phyloP scores from a whole-genome alignment of 2,888 invertebrate species.

The Marronus borbonicus region DNA sequence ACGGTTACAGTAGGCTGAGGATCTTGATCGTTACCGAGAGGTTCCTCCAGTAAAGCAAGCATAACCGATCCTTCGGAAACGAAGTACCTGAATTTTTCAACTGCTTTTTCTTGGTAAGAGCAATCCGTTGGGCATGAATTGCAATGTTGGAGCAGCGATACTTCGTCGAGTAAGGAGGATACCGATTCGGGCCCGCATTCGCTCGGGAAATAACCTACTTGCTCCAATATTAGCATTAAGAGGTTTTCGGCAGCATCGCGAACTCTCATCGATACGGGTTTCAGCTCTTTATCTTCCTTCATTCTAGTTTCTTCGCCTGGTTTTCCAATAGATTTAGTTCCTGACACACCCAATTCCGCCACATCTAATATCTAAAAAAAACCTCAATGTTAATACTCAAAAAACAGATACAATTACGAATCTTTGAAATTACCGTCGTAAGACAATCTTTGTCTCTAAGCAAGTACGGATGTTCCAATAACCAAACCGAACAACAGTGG shows the following conservation, averaged over 20 bases:
- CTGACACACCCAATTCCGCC: constrained; percentile 97
- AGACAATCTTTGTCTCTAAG: constrained; percentile 94
- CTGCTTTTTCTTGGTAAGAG: constrained; percentile 74
- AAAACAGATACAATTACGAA: background rate
- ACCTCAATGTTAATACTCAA: background rate
- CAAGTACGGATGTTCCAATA: constrained; percentile 91
- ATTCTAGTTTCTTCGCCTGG: constrained; percentile 91
- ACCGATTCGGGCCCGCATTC: constrained; percentile 88
- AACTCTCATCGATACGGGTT: constrained; percentile 98
- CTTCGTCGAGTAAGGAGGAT: constrained; percentile 91
- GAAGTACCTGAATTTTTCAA: constrained; percentile 87
- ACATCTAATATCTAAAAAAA: constrained; percentile 81
- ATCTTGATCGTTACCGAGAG: constrained; percentile 86
- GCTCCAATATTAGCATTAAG: constrained; percentile 91
- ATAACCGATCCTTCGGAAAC: constrained; percentile 92
- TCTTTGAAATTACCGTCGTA: constrained; percentile 77
- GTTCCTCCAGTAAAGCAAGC: constrained; percentile 91
- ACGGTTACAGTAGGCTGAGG: constrained; percentile 94
- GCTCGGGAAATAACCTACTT: constrained; percentile 89
- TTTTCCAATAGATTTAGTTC: constrained; percentile 90
- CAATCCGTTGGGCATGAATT: constrained; percentile 75
- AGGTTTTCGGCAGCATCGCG: constrained; percentile 97
- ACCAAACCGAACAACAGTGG: constrained; percentile 92
- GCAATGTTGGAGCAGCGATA: constrained; percentile 84
- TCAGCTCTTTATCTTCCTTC: constrained; percentile 96